Conservation (phyloP, 2,888 invertebrate species). For the Acleris emargana region DNA sequence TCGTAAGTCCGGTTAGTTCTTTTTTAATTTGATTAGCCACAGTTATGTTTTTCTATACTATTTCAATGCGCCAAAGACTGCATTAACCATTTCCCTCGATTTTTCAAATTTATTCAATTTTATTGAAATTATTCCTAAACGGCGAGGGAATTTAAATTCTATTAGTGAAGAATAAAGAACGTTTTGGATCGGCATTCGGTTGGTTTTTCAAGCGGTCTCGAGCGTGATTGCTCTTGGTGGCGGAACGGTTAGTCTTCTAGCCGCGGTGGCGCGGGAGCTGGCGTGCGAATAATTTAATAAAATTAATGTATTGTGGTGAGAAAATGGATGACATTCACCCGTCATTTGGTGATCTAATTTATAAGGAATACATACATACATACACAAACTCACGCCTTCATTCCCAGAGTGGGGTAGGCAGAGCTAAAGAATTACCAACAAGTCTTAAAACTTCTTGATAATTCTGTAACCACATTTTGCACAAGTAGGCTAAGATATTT, state of each 20-base stretch:
- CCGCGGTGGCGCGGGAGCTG: constrained; percentile 42
- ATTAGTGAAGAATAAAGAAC: constrained; percentile 38
- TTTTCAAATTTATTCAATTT: constrained; percentile 29
- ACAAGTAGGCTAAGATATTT: no score
- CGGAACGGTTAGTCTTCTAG: constrained; percentile 43
- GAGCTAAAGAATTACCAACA: no score
- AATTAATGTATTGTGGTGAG: not conserved
- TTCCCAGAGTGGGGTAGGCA: no score
- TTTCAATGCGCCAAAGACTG: not conserved
- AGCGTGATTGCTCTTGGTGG: constrained; percentile 49
- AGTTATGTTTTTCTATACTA: not conserved
- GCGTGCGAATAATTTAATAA: constrained; percentile 43
- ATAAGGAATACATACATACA: no score
- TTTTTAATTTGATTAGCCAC: not conserved
- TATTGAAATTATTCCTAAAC: constrained; percentile 15
- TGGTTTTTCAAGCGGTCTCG: constrained; percentile 55
- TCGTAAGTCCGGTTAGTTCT: no score
- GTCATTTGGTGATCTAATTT: no score
- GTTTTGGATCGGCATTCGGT: constrained; percentile 39
- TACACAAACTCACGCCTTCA: no score
- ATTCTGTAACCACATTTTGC: no score
- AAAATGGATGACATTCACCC: no score
- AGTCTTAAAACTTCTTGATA: no score
- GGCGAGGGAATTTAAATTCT: not conserved
- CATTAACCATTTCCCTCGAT: constrained; percentile 16